Evolutionary conservation across 2,113 vertebrate genomes (phyloP), one percentile per base, ranked within the genome.

Genomic region (Crotalus viridis): DNA sequence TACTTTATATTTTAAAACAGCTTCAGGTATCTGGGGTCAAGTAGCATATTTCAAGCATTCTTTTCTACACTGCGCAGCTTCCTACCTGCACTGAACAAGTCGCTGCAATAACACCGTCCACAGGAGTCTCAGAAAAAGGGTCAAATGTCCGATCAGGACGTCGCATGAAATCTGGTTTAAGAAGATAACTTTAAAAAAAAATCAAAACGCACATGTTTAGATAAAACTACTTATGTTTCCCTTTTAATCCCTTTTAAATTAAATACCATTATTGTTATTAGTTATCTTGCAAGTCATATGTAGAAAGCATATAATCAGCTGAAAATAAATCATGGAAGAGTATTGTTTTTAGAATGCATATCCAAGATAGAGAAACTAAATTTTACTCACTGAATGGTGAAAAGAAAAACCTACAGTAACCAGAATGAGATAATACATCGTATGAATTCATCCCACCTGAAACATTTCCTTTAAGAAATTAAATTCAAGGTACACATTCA

Each of bases 81-180:
- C 92, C 96, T 94, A 99, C 99, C 99, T 99, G 98, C 1, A 99
- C 99, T 10, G 99, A 99, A 97, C 99, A 99, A 6, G 98, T 99
- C 85, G 99, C 99, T 93, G 99, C 99, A 85, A 99, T 99, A 10
- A 99, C 99, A 43, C 99, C 99, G 33, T 99, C 99, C 90, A 99
- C 99, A n/a, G 99, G 99, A 1, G 99, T 99, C 96, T 99, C 99
- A 85, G 99, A 99, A 97, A 99, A 99, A 0, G 99, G 99, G 95
- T 99, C 99, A 94, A 99, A 99, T 0, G 98, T 99, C 93, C 99
- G 95, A 96, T 99, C 99, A 0, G 99, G 99, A 19, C 99, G 97
- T 4, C 99, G 97, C 99, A 99, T 99, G 96, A 99, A 99, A 95
- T 99, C 99, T 17, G 99, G 99, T 95, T 99, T 99, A 86, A 99